Evolutionary conservation across 2,888 invertebrate species (phyloP), one percentile per base, ranked within the genome.

Genomic region (Perizoma flavofasciatum): DNA sequence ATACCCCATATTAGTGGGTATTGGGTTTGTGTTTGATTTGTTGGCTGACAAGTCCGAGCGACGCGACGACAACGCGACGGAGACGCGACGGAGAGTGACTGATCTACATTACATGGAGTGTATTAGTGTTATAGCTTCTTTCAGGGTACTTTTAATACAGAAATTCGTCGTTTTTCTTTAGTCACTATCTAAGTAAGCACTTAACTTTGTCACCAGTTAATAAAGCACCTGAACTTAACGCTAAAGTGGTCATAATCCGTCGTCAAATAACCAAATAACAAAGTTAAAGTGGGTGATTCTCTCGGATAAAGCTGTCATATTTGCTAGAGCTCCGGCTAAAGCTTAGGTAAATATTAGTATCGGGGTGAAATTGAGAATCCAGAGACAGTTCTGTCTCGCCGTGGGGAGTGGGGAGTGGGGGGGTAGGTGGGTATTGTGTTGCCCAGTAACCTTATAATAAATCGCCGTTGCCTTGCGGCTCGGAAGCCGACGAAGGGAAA

Each of bases 211-310:
- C 7, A 37, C 4, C 4, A 37, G 3, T 22, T 37, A 37, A 37
- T 37, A 37, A 37, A n/a, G 43, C 37, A n/a, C 40, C 44, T 35
- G 11, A 46, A 22, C 22, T 39, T 37, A 4, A 47, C 39, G 39
- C 52, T 22, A 39, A 51, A 48, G 37, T 33, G 46, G n/a, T 22
- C 53, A 50, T 44, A 52, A 53, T 44, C 52, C 35, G 6, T 56
- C 39, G 39, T 50, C 57, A 54, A 61, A 54, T 59, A 53, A 57
- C 37, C 37, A 4, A 37, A 37, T 37, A 37, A 37, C 53, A 39
- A 50, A 60, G 43, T 55, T 57, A 63, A 66, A 61, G 50, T 53
- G 61, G 54, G 49, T 51, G 55, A 66, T 55, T 57, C 52, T 49
- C 40, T 39, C 32, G 40, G 11, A 54, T 57, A 51, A 58, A 47